Base-by-base conservation (phyloP, 2,797 vertebrate species). In the Atherinosoma microstoma region DNA sequence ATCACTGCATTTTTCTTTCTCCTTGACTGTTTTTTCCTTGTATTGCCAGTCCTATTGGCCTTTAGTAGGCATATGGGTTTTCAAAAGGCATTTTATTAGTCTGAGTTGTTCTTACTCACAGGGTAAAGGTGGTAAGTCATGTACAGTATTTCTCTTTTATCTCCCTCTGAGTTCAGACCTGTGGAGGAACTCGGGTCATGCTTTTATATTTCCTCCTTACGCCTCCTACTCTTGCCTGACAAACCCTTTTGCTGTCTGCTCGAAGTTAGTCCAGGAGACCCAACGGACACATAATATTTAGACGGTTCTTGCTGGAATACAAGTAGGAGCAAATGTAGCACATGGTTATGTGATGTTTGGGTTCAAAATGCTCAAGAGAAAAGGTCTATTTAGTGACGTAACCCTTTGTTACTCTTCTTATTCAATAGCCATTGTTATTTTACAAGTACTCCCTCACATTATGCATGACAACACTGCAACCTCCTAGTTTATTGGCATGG, bases 401-500 rank as follows among this genome's bases (percentile, higher is more conserved):
- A 71, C 58, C 62, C 65, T 67, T 60, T 75, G 64, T 73, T 76
- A 64, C 78, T 84, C 53, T 83, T 82, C 51, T 77, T 63, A 60
- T 68, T 69, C 38, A 60, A 49, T 67, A 84, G 69, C 74, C 51
- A 35, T 59, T 68, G 65, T 73, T 85, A 74, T 82, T 80, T 71
- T 79, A 79, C 67, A 72, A 83, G 80, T 81, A 71, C 75, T 88
- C 82, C 84, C 83, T 83, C 87, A 85, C 90, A 86, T 89, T 81
- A 77, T 93, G 92, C 92, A 93, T 93, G 91, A 78, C 73, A 82
- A 85, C 87, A 84, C 86, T 87, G 90, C 90, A 92, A 89, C 87
- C 84, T 83, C 86, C 81, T 85, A 82, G 95, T 87, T 94, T 95
- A 91, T 91, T 96, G 95, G 94, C 94, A 94, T 95, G 96, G 94